Evolutionary conservation across 53 echinoderm and acorn worm genomes (phyloP).

Genomic region (Henricia sp.): DNA sequence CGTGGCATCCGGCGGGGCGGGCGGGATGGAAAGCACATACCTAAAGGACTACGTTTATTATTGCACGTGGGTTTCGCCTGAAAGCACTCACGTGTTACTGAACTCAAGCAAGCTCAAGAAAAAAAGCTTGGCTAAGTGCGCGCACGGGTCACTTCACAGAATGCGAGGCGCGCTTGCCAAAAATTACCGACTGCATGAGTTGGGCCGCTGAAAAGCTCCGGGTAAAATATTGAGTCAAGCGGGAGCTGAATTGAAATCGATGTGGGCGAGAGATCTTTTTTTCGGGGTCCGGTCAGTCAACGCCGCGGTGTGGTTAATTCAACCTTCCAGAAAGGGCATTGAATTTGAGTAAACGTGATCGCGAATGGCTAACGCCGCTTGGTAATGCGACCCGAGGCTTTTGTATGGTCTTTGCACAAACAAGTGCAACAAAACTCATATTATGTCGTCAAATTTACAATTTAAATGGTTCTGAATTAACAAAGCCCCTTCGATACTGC

Average conservation of each 20-base stretch:
- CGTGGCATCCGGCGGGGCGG: not conserved
- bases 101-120: not conserved
- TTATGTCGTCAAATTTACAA: constrained; percentile 22
- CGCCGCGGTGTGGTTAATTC: not conserved
- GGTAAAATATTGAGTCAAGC: constrained; percentile 39
- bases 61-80: constrained; percentile 47
- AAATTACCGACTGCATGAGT: constrained; percentile 41
- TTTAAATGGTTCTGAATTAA: not conserved
- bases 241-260: constrained; percentile 47
- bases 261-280: constrained; percentile 41
- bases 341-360: constrained; percentile 15
- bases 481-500: constrained; percentile 26
- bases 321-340: not conserved
- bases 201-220: constrained; percentile 19
- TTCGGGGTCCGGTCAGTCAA: constrained; percentile 7
- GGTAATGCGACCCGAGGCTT: not conserved
- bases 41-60: constrained; percentile 20
- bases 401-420: constrained; percentile 12
- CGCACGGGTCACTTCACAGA: constrained; percentile 35
- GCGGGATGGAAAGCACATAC: not conserved
- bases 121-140: constrained; percentile 43
- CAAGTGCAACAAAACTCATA: constrained; percentile 1
- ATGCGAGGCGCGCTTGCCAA: constrained; percentile 16
- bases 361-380: constrained; percentile 18
- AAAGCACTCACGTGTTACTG: constrained; percentile 44